phyloP scores from a whole-genome alignment of 2,888 invertebrate genomes.

The Dusona sp. region DNA sequence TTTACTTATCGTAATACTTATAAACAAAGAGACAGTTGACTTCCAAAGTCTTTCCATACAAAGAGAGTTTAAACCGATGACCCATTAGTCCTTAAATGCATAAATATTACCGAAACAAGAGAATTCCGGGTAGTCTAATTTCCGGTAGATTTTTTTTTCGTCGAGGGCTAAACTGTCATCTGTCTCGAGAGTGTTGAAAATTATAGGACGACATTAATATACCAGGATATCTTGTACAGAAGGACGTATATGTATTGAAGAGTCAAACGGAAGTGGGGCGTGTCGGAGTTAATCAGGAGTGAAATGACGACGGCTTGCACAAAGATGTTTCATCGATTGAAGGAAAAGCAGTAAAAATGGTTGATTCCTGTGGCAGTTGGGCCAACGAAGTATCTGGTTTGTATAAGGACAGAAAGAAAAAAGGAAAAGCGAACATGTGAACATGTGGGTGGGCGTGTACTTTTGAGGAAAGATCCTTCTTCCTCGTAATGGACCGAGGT shows the following conservation, averaged over 20 bases:
- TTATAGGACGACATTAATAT: not conserved
- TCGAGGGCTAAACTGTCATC: slow-evolving; percentile 34
- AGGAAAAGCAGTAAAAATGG: slow-evolving; percentile 35
- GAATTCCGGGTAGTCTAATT: slow-evolving; percentile 24
- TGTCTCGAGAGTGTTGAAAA: slow-evolving; percentile 38
- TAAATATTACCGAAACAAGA: slow-evolving; percentile 37
- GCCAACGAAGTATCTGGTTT: not conserved
- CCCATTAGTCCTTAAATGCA: not conserved
- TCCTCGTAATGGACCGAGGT: slow-evolving; percentile 61
- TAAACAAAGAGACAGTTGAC: not conserved
- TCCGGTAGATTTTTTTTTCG: slow-evolving; percentile 41
- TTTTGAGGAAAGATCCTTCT: slow-evolving; percentile 47
- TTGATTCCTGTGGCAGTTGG: slow-evolving; percentile 30
- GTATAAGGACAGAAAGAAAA: not conserved
- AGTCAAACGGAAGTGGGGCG: slow-evolving; percentile 63
- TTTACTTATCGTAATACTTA: not conserved
- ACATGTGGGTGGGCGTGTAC: slow-evolving; percentile 57
- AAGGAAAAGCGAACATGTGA: slow-evolving; percentile 48
- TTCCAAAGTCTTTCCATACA: not conserved
- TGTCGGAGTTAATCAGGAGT: slow-evolving; percentile 69
- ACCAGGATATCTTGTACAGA: not conserved
- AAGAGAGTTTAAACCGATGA: not conserved
- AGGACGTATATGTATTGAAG: not conserved
- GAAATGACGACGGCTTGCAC: slow-evolving; percentile 56
- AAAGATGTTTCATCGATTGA: slow-evolving; percentile 40